Evolutionary conservation across 2,888 invertebrate genomes (phyloP).

Genomic region (Philereme vetulata): DNA sequence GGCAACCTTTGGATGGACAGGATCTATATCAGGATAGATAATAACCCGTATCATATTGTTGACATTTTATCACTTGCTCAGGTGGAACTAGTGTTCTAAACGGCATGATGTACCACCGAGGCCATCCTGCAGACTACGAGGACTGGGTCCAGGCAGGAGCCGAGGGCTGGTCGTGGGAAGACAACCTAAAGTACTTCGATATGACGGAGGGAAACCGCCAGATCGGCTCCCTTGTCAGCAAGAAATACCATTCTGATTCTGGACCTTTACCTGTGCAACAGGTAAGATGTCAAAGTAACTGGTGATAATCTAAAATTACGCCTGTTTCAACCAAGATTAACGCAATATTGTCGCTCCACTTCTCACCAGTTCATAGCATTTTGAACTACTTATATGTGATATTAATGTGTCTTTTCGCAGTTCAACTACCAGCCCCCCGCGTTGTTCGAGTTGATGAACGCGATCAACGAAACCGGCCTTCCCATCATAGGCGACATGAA

Average conservation of each 20-base stretch:
- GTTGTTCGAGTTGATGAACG: conserved; percentile 78
- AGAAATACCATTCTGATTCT: conserved; percentile 77
- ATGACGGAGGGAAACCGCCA: conserved; percentile 86
- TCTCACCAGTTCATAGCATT: not conserved
- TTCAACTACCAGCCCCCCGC: conserved; percentile 84
- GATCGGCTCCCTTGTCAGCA: conserved; percentile 79
- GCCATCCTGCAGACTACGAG: conserved; percentile 88
- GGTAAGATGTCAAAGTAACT: conserved; percentile 42
- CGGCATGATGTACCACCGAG: conserved; percentile 92
- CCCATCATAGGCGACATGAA: conserved; percentile 84
- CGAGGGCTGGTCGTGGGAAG: conserved; percentile 88
- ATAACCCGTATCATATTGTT: too few species aligned
- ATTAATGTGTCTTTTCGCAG: conserved; percentile 53
- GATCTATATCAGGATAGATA: too few species aligned
- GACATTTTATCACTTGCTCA: conserved; percentile 29
- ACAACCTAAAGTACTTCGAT: conserved; percentile 86
- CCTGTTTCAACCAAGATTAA: too few species aligned
- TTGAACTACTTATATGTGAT: not conserved
- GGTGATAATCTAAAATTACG: too few species aligned
- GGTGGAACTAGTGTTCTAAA: conserved; percentile 89
- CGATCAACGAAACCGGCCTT: conserved; percentile 81
- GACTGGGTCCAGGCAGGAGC: conserved; percentile 88
- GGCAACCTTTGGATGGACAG: too few species aligned
- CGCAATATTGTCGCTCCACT: too few species aligned
- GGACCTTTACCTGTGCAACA: conserved; percentile 83